Evolutionary conservation across 2,797 vertebrate genomes (phyloP), one percentile per base, ranked within the genome.

Genomic region (Sarcoramphus papa): DNA sequence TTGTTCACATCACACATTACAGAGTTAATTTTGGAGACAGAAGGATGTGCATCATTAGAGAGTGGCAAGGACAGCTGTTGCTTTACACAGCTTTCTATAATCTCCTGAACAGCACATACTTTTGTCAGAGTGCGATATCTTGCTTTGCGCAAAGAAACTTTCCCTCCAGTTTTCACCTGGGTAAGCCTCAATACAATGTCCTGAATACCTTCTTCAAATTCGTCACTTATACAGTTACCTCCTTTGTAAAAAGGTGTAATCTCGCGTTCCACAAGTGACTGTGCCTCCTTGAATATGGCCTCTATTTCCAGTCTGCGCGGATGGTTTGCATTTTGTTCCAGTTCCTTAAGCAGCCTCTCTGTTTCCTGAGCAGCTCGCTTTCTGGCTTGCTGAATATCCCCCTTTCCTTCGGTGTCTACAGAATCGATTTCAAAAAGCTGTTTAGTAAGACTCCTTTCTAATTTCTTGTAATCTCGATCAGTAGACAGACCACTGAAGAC

Each of bases 351-450:
- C 25, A 99, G 98, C 19, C 98, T 98, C 94, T 99, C 99, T 3
- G 98, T 98, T 91, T 99, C 99, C 89, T 99, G 99, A 1, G 99
- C 99, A 1, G 98, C 99, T 48, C 98, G 97, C 97, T 99, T 99
- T 4, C 99, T 98, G 1, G 99, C 99, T 73, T 99, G 99, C 97
- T 99, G 99, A 85, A 99, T 98, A 68, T 99, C 99, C 0, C 98
- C 98, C 18, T 98, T 98, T 14, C 99, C 99, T 97, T 99, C 99
- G 0, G 99, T 99, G 95, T 99, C 99, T 25, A 99, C 99, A 91
- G 99, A 98, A 97, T 99, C 99, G 67, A 99, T 99, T 92, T 99
- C 99, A 97, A 99, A 98, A 73, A 99, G 99, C 79, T 99, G 98
- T 41, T 98, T 98, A 0, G 99, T 99, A 56, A 99, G 98, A 64